Evolutionary conservation across 64 coral and sea anemone species (phyloP), one percentile per base, ranked within the genome.

Genomic region (Hydrozoanthus tunicans): DNA sequence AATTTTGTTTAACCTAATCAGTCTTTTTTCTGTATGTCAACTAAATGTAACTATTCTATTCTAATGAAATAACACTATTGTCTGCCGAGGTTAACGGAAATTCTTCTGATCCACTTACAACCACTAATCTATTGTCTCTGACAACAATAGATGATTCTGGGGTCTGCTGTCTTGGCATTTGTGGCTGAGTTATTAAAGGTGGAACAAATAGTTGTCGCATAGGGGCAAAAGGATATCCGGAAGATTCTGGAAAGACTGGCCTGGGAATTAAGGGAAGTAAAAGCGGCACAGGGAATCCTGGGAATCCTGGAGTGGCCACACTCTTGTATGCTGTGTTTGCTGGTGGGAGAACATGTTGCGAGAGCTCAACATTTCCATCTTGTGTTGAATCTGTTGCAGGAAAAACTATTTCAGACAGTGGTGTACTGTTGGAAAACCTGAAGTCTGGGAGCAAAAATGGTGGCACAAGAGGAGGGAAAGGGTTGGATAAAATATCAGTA

Each of bases 21-120:
- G 13, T 53, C 2, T 43, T 43, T 43, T 43, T 43, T 43, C 32
- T 43, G 32, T 43, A 43, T 43, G 32, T 43, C 32, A 43, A 43
- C 32, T 1, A 43, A 43, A 43, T 43, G 32, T 43, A 43, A 43
- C 32, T 53, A 75, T 53, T 75, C 60, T 88, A 90, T 62, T 90
- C 89, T 90, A 53, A 77, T 17, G 70, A 90, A 53, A 90, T 90
- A 79, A 90, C 89, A 80, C 89, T 90, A 51, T 68, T 90, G 57
- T 90, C 89, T 79, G 89, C 89, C 9, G 89, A 90, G 53, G 89
- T 90, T 23, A 90, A 32, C 6, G 89, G 89, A 43, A 90, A 90
- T 11, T 90, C 89, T 79, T 90, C 74, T n/a, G 60, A 9, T 24
- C 89, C 89, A 90, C 89, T 79, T 6, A 90, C 89, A 5, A 90